These are phyloP conservation scores for Trisateles emortualis DNA, from an alignment of 2,888 invertebrate species.

Conservation along the genomic window DNA sequence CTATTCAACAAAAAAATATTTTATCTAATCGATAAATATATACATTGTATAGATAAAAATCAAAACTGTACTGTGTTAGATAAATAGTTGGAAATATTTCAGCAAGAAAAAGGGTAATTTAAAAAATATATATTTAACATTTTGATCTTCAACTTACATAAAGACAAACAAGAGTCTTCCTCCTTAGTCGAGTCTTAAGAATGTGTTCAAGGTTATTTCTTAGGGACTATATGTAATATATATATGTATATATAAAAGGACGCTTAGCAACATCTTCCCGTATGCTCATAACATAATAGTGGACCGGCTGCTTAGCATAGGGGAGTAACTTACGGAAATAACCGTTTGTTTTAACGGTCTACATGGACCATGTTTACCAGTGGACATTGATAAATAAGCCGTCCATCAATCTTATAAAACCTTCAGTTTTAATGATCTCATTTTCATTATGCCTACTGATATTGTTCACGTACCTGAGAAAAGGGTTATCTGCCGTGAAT, in stretches of 20 bases:
- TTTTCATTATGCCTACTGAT: too few relatives aligned
- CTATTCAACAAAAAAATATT: too few relatives aligned
- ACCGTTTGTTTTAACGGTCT: slow-evolving; percentile 5
- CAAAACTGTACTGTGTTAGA: too few relatives aligned
- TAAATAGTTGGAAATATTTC: too few relatives aligned
- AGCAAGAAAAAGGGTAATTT: too few relatives aligned
- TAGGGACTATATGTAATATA: background rate
- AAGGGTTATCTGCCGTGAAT: background rate
- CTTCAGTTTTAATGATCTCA: background rate
- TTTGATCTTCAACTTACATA: too few relatives aligned
- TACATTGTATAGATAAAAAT: too few relatives aligned
- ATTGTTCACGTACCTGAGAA: background rate
- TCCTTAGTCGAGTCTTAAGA: background rate
- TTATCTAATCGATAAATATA: too few relatives aligned
- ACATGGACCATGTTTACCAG: slow-evolving; percentile 2
- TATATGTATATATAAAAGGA: background rate
- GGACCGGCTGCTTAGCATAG: slow-evolving; percentile 2
- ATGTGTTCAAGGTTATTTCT: background rate
- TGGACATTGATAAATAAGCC: background rate
- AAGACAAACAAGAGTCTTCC: background rate
- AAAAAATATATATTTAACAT: too few relatives aligned
- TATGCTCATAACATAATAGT: slow-evolving; percentile 2
- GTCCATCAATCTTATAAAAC: background rate
- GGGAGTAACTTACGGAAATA: slow-evolving; percentile 13
- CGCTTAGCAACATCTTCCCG: background rate